phyloP scores from a whole-genome alignment of 2,888 invertebrate genomes.

The Allacma fusca region DNA sequence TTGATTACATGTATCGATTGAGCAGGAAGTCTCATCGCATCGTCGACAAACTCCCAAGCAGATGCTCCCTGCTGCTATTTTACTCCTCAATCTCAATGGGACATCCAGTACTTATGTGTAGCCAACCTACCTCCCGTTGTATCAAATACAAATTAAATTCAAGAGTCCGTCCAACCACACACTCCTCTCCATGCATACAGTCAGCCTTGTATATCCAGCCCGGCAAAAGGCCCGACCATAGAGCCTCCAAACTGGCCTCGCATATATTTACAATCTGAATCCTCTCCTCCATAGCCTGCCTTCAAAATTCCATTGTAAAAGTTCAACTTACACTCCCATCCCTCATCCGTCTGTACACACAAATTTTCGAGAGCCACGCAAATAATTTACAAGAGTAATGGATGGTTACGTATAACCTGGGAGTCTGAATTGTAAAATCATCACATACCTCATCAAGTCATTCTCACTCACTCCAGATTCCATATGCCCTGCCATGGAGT shows the following conservation, averaged over 20 bases:
- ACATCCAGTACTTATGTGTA: conserved; percentile 44
- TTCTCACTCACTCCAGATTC: conserved; percentile 25
- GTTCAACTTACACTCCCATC: background rate
- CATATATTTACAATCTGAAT: too few species aligned
- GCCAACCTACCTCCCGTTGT: conserved; percentile 41
- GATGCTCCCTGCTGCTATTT: conserved; percentile 60
- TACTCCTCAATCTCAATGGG: conserved; percentile 56
- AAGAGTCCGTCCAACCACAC: conserved; percentile 35
- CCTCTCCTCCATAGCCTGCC: too few species aligned
- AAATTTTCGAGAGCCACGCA: background rate
- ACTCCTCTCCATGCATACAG: background rate
- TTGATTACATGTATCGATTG: conserved; percentile 51
- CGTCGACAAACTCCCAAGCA: conserved; percentile 45
- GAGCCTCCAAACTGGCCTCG: too few species aligned
- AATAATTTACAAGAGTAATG: background rate
- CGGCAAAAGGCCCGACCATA: too few species aligned
- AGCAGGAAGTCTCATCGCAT: conserved; percentile 42
- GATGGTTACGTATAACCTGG: background rate
- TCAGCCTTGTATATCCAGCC: background rate
- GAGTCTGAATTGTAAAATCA: conserved; percentile 32
- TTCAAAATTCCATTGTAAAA: background rate
- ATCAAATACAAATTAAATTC: conserved; percentile 45
- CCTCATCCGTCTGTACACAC: background rate
- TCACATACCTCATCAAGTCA: conserved; percentile 45
- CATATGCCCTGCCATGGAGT: background rate